Conservation (phyloP, 2,888 invertebrate genomes). For the Helobdella robusta region DNA sequence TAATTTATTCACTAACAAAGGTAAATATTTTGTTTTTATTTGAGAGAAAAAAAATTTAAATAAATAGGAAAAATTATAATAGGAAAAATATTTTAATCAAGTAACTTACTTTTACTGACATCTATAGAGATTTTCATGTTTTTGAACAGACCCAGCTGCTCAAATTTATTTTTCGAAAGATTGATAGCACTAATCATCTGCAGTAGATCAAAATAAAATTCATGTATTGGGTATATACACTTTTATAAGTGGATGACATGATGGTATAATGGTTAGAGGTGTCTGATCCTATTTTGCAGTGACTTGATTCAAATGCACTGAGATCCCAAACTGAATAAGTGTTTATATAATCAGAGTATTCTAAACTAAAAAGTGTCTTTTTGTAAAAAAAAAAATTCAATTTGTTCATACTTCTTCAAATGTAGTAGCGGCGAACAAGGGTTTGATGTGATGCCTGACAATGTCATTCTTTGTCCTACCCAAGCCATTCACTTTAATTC, state of each 20-base stretch:
- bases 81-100: background rate
- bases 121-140: conserved; percentile 77
- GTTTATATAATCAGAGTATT: background rate
- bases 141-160: conserved; percentile 77
- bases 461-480: conserved; percentile 79
- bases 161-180: conserved; percentile 65
- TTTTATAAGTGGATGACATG: too few species aligned
- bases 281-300: too few species aligned
- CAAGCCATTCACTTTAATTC: conserved; percentile 74
- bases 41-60: background rate
- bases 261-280: too few species aligned
- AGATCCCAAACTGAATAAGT: too few species aligned
- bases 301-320: too few species aligned
- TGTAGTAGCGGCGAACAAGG: conserved; percentile 71
- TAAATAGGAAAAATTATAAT: background rate
- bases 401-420: conserved; percentile 70
- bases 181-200: conserved; percentile 52
- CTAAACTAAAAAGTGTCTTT: too few species aligned
- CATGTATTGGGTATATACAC: too few species aligned
- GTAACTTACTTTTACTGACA: conserved; percentile 61
- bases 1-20: background rate
- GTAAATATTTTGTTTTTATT: too few species aligned
- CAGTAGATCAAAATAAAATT: too few species aligned
- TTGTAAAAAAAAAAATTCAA: background rate
- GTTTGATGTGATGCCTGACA: conserved; percentile 66